These are phyloP conservation scores for Mesaphorura yosii DNA, from an alignment of 1,140 invertebrate genomes.

Conservation along the genomic window DNA sequence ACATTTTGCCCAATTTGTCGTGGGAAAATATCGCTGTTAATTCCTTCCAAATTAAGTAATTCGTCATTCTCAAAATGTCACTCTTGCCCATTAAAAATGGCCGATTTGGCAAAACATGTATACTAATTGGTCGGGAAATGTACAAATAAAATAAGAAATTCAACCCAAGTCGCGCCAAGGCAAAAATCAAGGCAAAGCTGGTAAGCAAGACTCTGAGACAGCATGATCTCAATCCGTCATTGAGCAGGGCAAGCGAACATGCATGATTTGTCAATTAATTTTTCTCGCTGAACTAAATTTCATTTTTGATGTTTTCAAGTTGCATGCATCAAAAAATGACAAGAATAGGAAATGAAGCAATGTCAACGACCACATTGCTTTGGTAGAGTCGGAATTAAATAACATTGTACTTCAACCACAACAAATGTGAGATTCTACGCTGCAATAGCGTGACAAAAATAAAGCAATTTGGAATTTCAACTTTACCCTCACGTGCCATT, in stretches of 20 bases:
- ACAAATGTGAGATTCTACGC: not conserved
- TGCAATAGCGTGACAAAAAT: not conserved
- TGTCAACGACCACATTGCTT: not conserved
- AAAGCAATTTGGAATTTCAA: constrained; percentile 1
- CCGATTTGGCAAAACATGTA: too few species aligned
- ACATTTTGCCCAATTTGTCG: too few species aligned
- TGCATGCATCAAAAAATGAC: too few species aligned
- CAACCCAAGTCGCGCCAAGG: not conserved
- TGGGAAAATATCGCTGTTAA: too few species aligned
- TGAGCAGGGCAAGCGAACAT: not conserved
- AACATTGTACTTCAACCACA: not conserved
- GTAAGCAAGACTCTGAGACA: too few species aligned
- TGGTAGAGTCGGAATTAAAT: not conserved
- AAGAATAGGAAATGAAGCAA: too few species aligned
- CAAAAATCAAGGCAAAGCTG: not conserved
- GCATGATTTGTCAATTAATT: not conserved
- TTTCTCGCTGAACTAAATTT: not conserved
- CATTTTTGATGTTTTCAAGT: not conserved
- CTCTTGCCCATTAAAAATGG: too few species aligned
- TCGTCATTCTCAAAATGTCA: too few species aligned
- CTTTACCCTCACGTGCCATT: too few species aligned
- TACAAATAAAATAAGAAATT: too few species aligned
- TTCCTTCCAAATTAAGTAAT: too few species aligned
- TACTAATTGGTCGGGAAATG: too few species aligned
- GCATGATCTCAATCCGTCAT: not conserved